Evolutionary conservation across 2,797 vertebrate species (phyloP).

Genomic region (Rhabdomys pumilio): DNA sequence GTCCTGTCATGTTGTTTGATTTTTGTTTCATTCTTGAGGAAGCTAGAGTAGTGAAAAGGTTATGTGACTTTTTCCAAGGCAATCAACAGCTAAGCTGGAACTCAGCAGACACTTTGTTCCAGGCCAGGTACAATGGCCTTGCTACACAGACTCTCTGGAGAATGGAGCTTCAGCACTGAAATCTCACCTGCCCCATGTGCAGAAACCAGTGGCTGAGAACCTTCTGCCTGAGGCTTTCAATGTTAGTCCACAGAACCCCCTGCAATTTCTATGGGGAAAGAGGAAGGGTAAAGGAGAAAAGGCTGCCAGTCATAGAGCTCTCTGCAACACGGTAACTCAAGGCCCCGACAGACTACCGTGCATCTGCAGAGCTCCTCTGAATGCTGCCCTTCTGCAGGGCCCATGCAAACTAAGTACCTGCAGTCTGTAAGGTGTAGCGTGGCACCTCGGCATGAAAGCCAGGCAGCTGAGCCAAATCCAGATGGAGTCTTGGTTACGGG

Average conservation of each 20-base stretch:
- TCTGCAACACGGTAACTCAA: background rate
- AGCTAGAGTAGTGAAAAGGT: background rate
- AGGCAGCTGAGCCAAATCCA: background rate
- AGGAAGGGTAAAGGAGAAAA: background rate
- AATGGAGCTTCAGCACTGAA: background rate
- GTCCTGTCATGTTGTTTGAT: background rate
- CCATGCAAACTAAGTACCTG: accelerated
- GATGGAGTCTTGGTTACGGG: background rate
- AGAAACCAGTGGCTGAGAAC: background rate
- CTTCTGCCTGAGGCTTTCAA: background rate
- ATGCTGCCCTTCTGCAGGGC: background rate
- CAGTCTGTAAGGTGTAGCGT: background rate
- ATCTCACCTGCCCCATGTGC: background rate
- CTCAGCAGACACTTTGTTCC: background rate
- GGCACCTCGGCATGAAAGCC: background rate
- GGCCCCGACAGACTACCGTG: no score
- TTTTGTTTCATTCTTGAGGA: background rate
- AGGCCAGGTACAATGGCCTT: background rate
- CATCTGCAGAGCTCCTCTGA: background rate
- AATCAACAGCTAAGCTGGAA: background rate
- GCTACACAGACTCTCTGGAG: background rate
- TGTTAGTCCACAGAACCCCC: background rate
- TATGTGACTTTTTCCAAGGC: background rate
- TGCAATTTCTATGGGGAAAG: background rate
- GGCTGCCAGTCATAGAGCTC: background rate